These are phyloP conservation scores for Tachystola acroxantha DNA, from an alignment of 2,888 invertebrate genomes.

Conservation along the genomic window DNA sequence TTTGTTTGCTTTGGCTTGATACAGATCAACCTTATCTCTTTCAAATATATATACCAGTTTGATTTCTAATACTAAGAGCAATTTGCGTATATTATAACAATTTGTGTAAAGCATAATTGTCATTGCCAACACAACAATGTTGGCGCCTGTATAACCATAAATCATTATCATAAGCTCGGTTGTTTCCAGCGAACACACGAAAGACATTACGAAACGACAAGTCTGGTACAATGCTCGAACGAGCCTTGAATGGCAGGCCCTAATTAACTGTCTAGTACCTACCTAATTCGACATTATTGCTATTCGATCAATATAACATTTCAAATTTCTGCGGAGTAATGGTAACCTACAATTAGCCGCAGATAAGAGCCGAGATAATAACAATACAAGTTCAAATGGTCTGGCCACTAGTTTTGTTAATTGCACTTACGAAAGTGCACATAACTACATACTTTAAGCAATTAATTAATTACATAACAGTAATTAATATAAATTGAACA, in stretches of 20 bases:
- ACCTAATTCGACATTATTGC: constrained; percentile 55
- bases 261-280: constrained; percentile 68
- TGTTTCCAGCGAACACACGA: constrained; percentile 49
- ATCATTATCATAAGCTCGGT: constrained; percentile 48
- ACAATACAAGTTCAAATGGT: constrained; percentile 5
- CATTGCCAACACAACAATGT: constrained; percentile 3
- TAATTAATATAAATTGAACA: no score
- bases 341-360: constrained; percentile 23
- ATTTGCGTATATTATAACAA: neutral
- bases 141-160: constrained; percentile 40
- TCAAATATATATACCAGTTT: no score
- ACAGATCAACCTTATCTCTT: no score
- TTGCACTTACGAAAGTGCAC: constrained; percentile 1
- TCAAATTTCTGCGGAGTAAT: constrained; percentile 15
- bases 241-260: constrained; percentile 59
- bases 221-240: constrained; percentile 49
- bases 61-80: neutral
- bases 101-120: neutral
- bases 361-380: constrained; percentile 13
- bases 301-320: constrained; percentile 34
- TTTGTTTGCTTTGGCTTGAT: no score
- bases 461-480: no score
- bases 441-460: no score
- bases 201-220: constrained; percentile 60
- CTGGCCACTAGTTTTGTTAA: constrained; percentile 7